Conservation (phyloP, 2,888 invertebrate species). For the Isotomurus palustris region DNA sequence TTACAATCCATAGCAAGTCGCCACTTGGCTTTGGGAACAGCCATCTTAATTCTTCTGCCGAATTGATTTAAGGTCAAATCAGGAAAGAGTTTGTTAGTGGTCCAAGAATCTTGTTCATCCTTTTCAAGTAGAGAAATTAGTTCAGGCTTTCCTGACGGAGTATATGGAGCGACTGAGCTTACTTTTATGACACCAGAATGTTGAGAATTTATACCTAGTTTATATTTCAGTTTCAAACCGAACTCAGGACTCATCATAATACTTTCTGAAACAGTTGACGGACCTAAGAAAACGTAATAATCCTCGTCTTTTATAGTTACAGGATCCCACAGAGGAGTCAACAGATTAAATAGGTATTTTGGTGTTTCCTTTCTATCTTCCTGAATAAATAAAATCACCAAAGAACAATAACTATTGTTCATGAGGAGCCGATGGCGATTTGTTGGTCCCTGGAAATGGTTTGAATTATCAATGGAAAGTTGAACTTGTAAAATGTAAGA, state of each 20-base stretch:
- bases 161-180: background rate
- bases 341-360: background rate
- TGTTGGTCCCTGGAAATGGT: too few species aligned
- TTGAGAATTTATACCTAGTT: background rate
- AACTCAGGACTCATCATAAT: background rate
- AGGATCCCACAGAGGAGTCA: background rate
- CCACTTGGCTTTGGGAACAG: constrained; percentile 14
- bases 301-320: background rate
- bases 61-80: constrained; percentile 19
- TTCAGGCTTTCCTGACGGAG: background rate
- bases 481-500: too few species aligned
- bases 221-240: background rate
- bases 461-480: too few species aligned
- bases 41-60: constrained; percentile 11
- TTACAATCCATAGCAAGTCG: constrained; percentile 18
- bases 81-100: constrained; percentile 9
- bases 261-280: too few species aligned
- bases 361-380: too few species aligned
- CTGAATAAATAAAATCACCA: too few species aligned
- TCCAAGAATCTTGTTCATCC: background rate
- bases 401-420: too few species aligned
- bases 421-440: too few species aligned
- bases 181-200: background rate
- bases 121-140: background rate
- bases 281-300: background rate